A percentile compares a stretch with the other conserved stretches of the same genome.
phyloP scores from a whole-genome alignment of 2,797 vertebrate genomes.

The Coregonus suidteri region DNA sequence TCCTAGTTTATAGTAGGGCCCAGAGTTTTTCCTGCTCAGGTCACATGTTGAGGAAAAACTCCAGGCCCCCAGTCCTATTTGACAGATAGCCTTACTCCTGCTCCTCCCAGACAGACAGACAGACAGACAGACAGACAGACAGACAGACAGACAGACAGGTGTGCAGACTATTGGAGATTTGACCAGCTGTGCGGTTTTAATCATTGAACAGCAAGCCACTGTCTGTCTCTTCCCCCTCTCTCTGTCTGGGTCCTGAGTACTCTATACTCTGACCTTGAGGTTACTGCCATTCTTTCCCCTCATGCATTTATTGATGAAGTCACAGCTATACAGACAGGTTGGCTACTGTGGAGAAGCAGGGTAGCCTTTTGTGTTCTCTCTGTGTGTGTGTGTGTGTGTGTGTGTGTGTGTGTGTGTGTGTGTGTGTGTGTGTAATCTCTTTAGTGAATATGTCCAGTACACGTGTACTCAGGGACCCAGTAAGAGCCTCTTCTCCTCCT shows the following conservation, averaged over 20 bases:
- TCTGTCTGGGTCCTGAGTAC: background rate
- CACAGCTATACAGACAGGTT: background rate
- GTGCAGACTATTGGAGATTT: background rate
- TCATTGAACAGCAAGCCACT: background rate
- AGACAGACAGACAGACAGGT: background rate
- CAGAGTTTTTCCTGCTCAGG: no score
- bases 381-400: no score
- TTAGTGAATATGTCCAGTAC: background rate
- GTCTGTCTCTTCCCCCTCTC: background rate
- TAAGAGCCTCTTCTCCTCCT: background rate
- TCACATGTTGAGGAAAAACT: no score
- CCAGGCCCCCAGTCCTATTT: no score
- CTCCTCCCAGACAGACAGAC: no score
- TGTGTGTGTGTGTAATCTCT: background rate
- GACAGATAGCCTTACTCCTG: no score
- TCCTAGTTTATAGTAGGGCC: no score
- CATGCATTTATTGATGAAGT: slow-evolving; percentile 20
- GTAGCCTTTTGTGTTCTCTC: background rate
- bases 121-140: no score
- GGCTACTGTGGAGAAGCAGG: background rate
- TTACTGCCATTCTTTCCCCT: background rate
- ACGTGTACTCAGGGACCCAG: background rate
- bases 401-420: background rate
- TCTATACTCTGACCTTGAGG: background rate
- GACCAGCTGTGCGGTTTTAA: background rate